Conservation (phyloP, 2,888 invertebrate genomes). For the Eristalinus sepulchralis region DNA sequence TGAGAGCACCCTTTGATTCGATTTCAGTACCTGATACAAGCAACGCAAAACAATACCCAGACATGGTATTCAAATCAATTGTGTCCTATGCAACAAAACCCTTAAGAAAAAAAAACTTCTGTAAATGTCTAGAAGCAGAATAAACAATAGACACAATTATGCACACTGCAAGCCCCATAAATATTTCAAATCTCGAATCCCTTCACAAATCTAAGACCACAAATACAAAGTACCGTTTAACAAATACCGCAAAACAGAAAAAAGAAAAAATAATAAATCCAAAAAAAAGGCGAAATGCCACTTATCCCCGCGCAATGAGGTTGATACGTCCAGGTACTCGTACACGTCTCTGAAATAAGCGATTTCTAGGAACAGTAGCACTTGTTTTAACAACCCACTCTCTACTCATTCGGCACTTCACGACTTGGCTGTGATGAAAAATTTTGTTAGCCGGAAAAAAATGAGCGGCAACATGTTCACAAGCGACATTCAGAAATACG, state of each 20-base stretch:
- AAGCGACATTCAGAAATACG: neutral
- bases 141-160: no score
- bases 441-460: neutral
- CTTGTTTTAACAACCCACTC: neutral
- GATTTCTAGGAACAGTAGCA: neutral
- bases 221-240: slow-evolving; percentile 17
- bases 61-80: no score
- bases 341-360: neutral
- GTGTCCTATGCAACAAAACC: no score
- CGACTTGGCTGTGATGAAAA: neutral
- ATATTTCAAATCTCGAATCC: neutral
- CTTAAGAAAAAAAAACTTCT: no score
- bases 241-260: neutral
- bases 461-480: neutral
- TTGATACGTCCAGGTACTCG: neutral
- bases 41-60: no score
- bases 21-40: no score
- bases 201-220: neutral
- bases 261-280: no score
- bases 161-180: no score
- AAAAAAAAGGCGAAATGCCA: neutral
- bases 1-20: no score
- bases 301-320: neutral
- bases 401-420: neutral
- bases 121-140: no score